A percentile compares a stretch with the other conserved stretches of the same genome.
Conservation (phyloP, 2,888 invertebrate species). For the Perithous albicinctus region DNA sequence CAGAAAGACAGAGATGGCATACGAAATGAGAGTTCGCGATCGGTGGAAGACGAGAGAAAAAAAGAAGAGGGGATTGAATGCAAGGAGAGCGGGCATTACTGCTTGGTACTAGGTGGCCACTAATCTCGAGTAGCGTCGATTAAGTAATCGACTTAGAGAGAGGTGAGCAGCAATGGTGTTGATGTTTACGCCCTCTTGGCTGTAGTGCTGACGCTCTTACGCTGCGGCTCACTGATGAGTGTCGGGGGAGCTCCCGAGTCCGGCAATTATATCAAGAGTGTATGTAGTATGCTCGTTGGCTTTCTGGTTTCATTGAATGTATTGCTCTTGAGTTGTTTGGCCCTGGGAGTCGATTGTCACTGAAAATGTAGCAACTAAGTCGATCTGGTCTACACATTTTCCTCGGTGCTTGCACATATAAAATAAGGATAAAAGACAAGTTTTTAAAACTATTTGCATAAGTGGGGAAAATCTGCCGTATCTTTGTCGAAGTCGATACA, state of each 20-base stretch:
- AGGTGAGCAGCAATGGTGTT: constrained; percentile 31
- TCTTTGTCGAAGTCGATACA: too few relatives aligned
- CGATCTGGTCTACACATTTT: too few relatives aligned
- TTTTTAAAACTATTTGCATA: too few relatives aligned
- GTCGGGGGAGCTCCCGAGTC: constrained; percentile 36
- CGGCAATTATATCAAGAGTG: constrained; percentile 61
- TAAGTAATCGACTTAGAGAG: constrained; percentile 74
- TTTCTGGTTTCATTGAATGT: constrained; percentile 41
- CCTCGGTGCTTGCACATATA: too few relatives aligned
- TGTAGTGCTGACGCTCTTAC: constrained; percentile 45
- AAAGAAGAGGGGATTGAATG: not conserved
- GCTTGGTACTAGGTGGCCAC: constrained; percentile 66
- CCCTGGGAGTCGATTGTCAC: not conserved
- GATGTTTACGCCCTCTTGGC: constrained; percentile 63
- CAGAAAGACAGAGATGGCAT: constrained; percentile 5
- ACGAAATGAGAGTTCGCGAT: not conserved
- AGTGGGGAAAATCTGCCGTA: too few relatives aligned
- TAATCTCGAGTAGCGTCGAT: constrained; percentile 77
- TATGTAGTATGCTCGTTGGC: constrained; percentile 31
- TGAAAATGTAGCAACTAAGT: not conserved
- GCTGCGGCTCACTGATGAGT: constrained; percentile 31
- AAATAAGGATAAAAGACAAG: too few relatives aligned
- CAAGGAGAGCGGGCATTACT: constrained; percentile 16
- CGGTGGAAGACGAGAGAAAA: not conserved
- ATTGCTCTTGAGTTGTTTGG: constrained; percentile 38